Evolutionary conservation across 2,797 vertebrate species (phyloP).

Genomic region (Epinephelus coioides): DNA sequence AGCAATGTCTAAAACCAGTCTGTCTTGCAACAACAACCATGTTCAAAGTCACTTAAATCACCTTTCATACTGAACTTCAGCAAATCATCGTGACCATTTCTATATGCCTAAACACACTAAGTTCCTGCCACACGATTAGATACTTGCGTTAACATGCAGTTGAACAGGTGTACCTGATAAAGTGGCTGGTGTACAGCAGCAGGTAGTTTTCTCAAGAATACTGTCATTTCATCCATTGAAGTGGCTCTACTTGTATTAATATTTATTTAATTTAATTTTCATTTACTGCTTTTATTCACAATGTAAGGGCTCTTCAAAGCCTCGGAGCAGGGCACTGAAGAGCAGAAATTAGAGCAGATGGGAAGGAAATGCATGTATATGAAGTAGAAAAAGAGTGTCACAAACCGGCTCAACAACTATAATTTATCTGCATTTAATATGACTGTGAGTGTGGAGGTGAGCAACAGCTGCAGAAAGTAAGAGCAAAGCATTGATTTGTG

Average conservation of each 20-base stretch:
- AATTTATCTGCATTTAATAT: background rate
- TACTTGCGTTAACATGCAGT: too few relatives aligned
- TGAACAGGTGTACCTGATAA: too few relatives aligned
- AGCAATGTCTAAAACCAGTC: too few relatives aligned
- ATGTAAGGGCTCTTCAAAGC: background rate
- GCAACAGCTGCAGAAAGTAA: background rate
- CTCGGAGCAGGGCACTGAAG: background rate
- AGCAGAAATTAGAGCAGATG: background rate
- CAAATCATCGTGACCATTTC: too few relatives aligned
- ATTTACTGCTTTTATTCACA: conserved; percentile 4
- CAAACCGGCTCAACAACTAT: background rate
- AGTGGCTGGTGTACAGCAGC: background rate
- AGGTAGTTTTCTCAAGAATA: background rate
- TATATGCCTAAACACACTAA: too few relatives aligned
- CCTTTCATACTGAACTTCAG: too few relatives aligned
- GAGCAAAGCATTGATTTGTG: conserved; percentile 1
- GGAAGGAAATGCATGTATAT: background rate
- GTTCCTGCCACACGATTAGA: too few relatives aligned
- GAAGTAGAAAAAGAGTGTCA: background rate
- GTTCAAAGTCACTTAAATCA: too few relatives aligned
- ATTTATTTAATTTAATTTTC: background rate
- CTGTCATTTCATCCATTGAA: conserved; percentile 8
- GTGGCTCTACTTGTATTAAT: background rate
- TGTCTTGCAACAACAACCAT: too few relatives aligned
- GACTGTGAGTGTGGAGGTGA: conserved; percentile 1